These are phyloP conservation scores for Cololabis saira DNA, from an alignment of 2,113 vertebrate species.

Conservation along the genomic window DNA sequence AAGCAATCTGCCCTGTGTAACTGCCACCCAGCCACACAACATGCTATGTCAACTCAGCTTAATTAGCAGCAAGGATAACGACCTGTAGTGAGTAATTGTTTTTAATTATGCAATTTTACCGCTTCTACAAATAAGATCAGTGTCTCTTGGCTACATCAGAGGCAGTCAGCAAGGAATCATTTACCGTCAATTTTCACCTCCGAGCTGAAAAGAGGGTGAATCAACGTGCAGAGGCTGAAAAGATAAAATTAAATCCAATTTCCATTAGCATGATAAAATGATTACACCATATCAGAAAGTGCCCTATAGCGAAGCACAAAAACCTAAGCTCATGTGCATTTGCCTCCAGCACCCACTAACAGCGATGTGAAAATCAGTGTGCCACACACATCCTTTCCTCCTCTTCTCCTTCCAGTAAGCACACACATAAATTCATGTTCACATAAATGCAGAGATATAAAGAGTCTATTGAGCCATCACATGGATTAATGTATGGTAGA, in stretches of 20 bases:
- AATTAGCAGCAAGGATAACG: constrained; percentile 69
- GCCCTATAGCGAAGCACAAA: constrained; percentile 52
- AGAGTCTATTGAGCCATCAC: constrained; percentile 68
- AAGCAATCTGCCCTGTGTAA: constrained; percentile 36
- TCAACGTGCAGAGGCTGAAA: constrained; percentile 42
- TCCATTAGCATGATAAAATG: constrained; percentile 68
- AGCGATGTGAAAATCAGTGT: constrained; percentile 35
- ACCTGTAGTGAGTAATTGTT: constrained; percentile 77
- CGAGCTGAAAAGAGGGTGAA: constrained; percentile 46
- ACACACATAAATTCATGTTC: constrained; percentile 38
- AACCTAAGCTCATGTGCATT: constrained; percentile 51
- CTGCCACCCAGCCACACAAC: constrained; percentile 38
- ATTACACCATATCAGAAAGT: constrained; percentile 66
- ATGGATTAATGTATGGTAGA: constrained; percentile 63
- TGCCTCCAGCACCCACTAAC: constrained; percentile 42
- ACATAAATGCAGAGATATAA: constrained; percentile 54
- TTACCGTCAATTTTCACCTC: constrained; percentile 59
- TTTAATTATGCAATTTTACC: constrained; percentile 77
- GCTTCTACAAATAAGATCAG: constrained; percentile 74
- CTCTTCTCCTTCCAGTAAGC: constrained; percentile 9
- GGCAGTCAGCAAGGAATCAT: constrained; percentile 57
- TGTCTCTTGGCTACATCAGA: constrained; percentile 66
- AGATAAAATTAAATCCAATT: constrained; percentile 71
- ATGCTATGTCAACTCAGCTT: constrained; percentile 65
- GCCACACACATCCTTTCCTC: constrained; percentile 36